These are phyloP conservation scores for Protobothrops mucrosquamatus DNA, from an alignment of 2,113 vertebrate species.

Conservation along the genomic window DNA sequence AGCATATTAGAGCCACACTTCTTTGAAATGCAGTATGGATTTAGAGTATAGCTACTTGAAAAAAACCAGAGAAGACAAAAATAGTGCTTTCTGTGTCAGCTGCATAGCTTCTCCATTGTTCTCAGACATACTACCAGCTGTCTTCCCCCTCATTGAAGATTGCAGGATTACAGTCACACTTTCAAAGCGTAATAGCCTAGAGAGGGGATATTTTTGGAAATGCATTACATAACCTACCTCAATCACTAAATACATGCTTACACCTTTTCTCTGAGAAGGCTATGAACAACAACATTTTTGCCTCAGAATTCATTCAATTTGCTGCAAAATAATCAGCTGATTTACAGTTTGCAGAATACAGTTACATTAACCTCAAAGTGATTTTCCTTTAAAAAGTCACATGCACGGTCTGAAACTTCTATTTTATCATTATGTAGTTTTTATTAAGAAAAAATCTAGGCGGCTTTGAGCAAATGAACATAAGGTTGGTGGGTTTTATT, in stretches of 20 bases:
- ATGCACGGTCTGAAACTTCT: constrained; percentile 55
- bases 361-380: constrained; percentile 40
- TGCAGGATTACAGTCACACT: constrained; percentile 60
- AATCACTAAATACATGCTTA: constrained; percentile 5
- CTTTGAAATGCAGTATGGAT: constrained; percentile 57
- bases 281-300: constrained; percentile 42
- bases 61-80: constrained; percentile 67
- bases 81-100: constrained; percentile 42
- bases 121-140: constrained; percentile 56
- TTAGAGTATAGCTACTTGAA: constrained; percentile 61
- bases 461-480: constrained; percentile 32
- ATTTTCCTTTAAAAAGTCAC: constrained; percentile 50
- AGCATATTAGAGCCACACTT: constrained; percentile 39
- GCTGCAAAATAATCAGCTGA: constrained; percentile 19
- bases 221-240: constrained; percentile 75
- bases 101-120: constrained; percentile 64
- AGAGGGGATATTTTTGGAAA: constrained; percentile 78
- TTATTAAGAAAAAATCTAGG: constrained; percentile 13
- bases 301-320: constrained; percentile 45
- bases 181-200: constrained; percentile 61
- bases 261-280: constrained; percentile 37
- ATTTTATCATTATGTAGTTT: constrained; percentile 36
- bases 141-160: constrained; percentile 52
- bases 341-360: constrained; percentile 39
- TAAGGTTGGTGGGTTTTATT: constrained; percentile 20